Evolutionary conservation across 2,113 vertebrate genomes (phyloP).

Genomic region (Gallinago undulata): DNA sequence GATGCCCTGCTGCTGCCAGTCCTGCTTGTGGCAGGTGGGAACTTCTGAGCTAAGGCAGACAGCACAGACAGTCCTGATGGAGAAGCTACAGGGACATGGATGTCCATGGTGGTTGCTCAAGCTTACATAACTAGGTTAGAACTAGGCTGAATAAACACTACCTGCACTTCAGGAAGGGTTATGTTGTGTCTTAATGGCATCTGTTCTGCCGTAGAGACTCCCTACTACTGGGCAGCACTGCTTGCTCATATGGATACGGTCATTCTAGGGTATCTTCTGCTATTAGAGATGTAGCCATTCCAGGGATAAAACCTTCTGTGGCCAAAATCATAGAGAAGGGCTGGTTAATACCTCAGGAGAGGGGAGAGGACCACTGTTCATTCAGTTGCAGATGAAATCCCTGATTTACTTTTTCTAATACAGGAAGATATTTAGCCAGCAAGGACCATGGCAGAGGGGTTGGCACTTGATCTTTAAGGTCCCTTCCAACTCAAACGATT

Average conservation of each 20-base stretch:
- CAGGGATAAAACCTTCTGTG: not conserved
- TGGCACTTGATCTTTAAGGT: too few species aligned
- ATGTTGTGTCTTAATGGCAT: not conserved
- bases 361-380: not conserved
- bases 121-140: not conserved
- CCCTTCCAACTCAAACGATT: too few species aligned
- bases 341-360: not conserved
- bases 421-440: not conserved
- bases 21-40: not conserved
- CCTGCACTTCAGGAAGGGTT: not conserved
- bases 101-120: fast-evolving
- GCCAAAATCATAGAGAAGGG: not conserved
- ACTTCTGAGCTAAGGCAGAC: fast-evolving
- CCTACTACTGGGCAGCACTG: not conserved
- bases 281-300: not conserved
- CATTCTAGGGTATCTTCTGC: not conserved
- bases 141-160: not conserved
- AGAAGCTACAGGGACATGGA: fast-evolving
- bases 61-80: fast-evolving
- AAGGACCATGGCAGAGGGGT: not conserved
- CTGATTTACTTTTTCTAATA: not conserved
- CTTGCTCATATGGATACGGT: not conserved
- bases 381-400: not conserved
- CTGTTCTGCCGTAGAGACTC: not conserved
- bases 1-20: fast-evolving